Conservation (phyloP, 2,797 vertebrate species). For the Allenopithecus nigroviridis region DNA sequence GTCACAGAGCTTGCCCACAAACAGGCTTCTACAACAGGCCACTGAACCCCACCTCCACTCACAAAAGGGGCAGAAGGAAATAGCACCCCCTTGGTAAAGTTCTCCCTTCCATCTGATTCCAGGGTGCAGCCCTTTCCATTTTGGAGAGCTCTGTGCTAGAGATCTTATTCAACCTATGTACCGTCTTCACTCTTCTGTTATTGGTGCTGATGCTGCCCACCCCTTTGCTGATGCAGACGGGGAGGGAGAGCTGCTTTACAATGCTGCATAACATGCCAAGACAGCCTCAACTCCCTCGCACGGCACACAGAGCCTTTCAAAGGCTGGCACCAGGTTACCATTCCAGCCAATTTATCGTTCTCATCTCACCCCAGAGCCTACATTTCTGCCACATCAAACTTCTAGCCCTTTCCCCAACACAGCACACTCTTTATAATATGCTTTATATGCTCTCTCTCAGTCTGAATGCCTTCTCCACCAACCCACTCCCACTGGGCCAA, state of each 20-base stretch:
- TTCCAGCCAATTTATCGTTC: neutral
- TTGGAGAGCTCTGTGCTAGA: neutral
- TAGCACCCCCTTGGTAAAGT: neutral
- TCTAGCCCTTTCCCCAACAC: neutral
- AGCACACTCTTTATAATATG: neutral
- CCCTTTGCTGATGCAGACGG: neutral
- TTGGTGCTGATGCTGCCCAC: neutral
- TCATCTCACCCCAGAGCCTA: neutral
- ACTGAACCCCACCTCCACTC: neutral
- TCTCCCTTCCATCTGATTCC: neutral
- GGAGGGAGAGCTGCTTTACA: neutral
- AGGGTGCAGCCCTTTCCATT: neutral
- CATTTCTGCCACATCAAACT: neutral
- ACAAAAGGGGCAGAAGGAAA: neutral
- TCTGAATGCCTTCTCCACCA: neutral
- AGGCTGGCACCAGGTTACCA: neutral
- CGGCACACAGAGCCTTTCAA: neutral
- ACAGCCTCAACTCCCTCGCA: too few species aligned
- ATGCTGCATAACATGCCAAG: accelerated
- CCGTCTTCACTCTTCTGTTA: neutral
- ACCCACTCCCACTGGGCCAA: neutral
- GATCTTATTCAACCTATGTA: too few species aligned
- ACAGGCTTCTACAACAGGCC: neutral
- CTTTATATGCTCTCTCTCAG: neutral
- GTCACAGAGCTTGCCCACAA: neutral